A percentile compares a stretch with the other conserved stretches of the same genome.
Conservation (phyloP, 2,888 invertebrate species). For the Cephus pulcher region DNA sequence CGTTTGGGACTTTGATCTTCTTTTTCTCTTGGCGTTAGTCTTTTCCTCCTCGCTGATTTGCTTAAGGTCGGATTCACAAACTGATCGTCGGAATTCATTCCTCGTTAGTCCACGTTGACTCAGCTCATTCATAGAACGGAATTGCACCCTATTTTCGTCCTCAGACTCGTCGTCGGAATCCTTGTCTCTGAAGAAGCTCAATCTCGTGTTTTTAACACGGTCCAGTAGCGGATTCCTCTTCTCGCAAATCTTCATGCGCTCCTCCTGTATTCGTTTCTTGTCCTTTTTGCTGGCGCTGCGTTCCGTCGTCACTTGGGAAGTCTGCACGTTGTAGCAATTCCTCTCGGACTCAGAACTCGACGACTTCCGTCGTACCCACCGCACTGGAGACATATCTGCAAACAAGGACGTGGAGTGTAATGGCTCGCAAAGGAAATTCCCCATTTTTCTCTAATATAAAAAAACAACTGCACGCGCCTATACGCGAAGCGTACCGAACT, state of each 20-base stretch:
- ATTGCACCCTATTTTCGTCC: slow-evolving; percentile 43
- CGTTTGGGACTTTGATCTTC: slow-evolving; percentile 59
- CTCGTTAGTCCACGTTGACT: slow-evolving; percentile 42
- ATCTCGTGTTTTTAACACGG: slow-evolving; percentile 77
- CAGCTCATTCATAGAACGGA: slow-evolving; percentile 53
- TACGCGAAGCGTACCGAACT: background rate
- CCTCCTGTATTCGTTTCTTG: slow-evolving; percentile 67
- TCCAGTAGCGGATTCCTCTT: slow-evolving; percentile 78
- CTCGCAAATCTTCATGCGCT: slow-evolving; percentile 68
- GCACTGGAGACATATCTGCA: slow-evolving; percentile 76
- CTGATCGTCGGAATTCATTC: slow-evolving; percentile 52
- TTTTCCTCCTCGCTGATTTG: slow-evolving; percentile 51
- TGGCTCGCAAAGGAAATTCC: background rate
- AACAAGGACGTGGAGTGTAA: slow-evolving; percentile 19
- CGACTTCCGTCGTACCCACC: slow-evolving; percentile 73
- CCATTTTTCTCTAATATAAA: background rate
- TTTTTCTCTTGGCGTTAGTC: slow-evolving; percentile 49
- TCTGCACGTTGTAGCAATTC: slow-evolving; percentile 75
- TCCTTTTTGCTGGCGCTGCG: slow-evolving; percentile 71
- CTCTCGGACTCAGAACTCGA: slow-evolving; percentile 76
- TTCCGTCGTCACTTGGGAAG: slow-evolving; percentile 65
- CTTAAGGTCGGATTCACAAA: slow-evolving; percentile 56
- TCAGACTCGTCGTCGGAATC: slow-evolving; percentile 34
- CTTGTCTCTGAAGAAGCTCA: slow-evolving; percentile 72
- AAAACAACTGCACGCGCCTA: background rate